Conservation (phyloP, 2,888 invertebrate genomes). For the Dasypogon diadema region DNA sequence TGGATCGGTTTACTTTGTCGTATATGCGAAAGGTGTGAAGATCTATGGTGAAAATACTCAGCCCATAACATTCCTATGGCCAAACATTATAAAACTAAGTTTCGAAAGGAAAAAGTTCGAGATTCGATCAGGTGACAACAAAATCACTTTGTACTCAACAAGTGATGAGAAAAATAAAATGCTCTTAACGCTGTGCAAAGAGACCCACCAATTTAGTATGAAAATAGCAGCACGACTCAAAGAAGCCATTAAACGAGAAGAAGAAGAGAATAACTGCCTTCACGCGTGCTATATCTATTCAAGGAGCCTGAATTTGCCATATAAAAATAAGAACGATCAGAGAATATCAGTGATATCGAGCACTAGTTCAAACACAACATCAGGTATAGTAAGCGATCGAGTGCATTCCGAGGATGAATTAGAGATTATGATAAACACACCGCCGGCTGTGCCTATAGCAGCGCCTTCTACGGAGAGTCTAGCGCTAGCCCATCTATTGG, state of each 20-base stretch:
- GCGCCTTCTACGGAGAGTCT: constrained; percentile 90
- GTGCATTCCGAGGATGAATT: constrained; percentile 95
- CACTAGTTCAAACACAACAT: constrained; percentile 96
- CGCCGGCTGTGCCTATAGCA: constrained; percentile 77
- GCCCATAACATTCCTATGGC: constrained; percentile 91
- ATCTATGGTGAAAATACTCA: constrained; percentile 80
- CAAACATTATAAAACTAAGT: constrained; percentile 93
- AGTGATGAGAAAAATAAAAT: constrained; percentile 96
- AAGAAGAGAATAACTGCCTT: constrained; percentile 78
- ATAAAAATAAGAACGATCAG: constrained; percentile 80
- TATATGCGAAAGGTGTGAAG: constrained; percentile 92
- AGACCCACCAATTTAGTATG: constrained; percentile 96
- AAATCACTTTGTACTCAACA: constrained; percentile 89
- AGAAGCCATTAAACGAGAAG: constrained; percentile 85
- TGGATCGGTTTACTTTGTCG: constrained; percentile 88
- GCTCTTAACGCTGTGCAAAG: constrained; percentile 86
- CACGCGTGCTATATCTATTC: constrained; percentile 82
- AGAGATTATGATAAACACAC: constrained; percentile 86
- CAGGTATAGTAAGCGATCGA: constrained; percentile 95
- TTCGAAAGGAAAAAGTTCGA: constrained; percentile 98
- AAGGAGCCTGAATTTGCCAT: constrained; percentile 74
- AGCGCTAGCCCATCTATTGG: constrained; percentile 81
- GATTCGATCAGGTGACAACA: constrained; percentile 89
- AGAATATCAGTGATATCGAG: constrained; percentile 91
- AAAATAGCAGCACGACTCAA: constrained; percentile 86